Percentiles rank a stretch among this genome's conserved stretches.
Conservation (phyloP, 2,797 vertebrate genomes). For the Xyrichtys novacula region DNA sequence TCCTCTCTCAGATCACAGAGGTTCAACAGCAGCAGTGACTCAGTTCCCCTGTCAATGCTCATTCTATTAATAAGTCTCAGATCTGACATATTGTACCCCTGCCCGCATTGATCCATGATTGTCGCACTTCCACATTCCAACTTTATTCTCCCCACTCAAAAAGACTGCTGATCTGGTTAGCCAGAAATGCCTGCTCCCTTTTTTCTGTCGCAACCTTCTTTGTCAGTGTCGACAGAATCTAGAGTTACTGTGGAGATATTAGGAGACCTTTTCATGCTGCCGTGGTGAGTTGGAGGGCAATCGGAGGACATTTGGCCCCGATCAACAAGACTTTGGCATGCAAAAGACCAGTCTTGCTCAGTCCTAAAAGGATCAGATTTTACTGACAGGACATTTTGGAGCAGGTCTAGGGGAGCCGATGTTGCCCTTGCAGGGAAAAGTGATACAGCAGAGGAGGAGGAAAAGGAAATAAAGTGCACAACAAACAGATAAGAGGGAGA, state of each 20-base stretch:
- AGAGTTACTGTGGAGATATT: constrained; percentile 77
- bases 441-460: constrained; percentile 71
- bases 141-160: constrained; percentile 55
- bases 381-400: constrained; percentile 82
- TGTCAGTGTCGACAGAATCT: constrained; percentile 80
- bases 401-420: constrained; percentile 65
- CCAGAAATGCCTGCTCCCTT: constrained; percentile 30
- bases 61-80: constrained; percentile 64
- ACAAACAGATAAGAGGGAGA: constrained; percentile 77
- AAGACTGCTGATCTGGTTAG: constrained; percentile 67
- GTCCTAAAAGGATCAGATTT: constrained; percentile 84
- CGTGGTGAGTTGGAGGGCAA: constrained; percentile 76
- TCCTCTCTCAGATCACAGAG: constrained; percentile 44
- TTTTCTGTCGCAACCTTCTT: constrained; percentile 61
- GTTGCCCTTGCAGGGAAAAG: constrained; percentile 82
- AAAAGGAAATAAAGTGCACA: constrained; percentile 75
- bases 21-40: constrained; percentile 37
- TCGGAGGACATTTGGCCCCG: constrained; percentile 73
- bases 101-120: constrained; percentile 62
- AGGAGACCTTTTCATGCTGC: constrained; percentile 73
- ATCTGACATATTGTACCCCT: constrained; percentile 64
- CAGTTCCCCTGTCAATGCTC: constrained; percentile 60
- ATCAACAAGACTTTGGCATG: constrained; percentile 77
- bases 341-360: constrained; percentile 69
- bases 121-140: constrained; percentile 40